phyloP scores from a whole-genome alignment of 2,797 vertebrate genomes.

The Atherinosoma microstoma region DNA sequence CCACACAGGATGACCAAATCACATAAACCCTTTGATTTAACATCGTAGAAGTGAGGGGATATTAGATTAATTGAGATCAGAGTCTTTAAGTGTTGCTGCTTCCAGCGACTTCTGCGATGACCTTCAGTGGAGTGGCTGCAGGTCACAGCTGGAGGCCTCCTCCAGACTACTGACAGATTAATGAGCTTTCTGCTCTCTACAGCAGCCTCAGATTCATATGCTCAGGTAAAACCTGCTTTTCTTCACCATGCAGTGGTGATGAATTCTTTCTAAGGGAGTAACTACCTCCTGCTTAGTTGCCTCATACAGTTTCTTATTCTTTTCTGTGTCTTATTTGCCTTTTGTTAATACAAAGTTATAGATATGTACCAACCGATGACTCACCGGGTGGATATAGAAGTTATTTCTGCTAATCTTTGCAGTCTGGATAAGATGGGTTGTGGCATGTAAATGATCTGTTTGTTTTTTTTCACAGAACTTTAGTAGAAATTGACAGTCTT shows the following conservation, averaged over 20 bases:
- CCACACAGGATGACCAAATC: too few relatives aligned
- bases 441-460: neutral
- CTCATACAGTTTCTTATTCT: neutral
- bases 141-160: constrained; percentile 11
- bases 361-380: too few relatives aligned
- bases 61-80: neutral
- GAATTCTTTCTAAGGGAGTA: neutral
- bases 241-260: neutral
- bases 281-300: neutral
- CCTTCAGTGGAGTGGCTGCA: constrained; percentile 17
- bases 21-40: too few relatives aligned
- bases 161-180: neutral
- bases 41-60: too few relatives aligned
- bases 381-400: too few relatives aligned
- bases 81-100: neutral
- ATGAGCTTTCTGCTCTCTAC: neutral
- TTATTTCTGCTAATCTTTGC: neutral
- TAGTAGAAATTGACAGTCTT: too few relatives aligned
- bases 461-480: neutral
- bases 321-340: neutral
- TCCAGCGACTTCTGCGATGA: constrained; percentile 37
- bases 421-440: neutral
- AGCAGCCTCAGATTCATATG: neutral
- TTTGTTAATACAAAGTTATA: neutral
- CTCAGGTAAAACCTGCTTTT: neutral